Base-by-base conservation (phyloP, 2,888 invertebrate genomes). In the Trissolcus japonicus region DNA sequence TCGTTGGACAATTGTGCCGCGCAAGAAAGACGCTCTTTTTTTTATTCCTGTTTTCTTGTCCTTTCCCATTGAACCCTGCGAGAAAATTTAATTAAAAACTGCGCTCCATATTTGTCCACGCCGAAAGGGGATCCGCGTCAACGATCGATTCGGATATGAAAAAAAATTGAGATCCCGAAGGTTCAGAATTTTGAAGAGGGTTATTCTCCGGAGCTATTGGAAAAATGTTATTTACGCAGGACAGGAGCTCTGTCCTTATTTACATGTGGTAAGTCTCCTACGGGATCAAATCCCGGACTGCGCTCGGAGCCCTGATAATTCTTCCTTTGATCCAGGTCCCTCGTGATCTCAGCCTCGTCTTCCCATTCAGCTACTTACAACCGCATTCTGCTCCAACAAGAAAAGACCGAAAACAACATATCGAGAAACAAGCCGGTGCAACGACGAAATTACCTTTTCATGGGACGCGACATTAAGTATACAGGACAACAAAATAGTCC, bases 241-340 rank as follows among this genome's bases (percentile, higher is more conserved):
- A 83, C 79, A 82, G 81, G 79, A 81, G 81, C 85, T 87, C 85
- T 84, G 86, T 87, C 87, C 88, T 88, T 89, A 89, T 89, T 89
- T 89, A 89, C 88, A 89, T 88, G 89, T 88, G 89, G 88, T 89
- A 88, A 89, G 89, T 89, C 89, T 89, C 89, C 88, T 87, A 82
- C 88, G 88, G 87, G 89, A 88, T 86, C 83, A 87, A 89, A 89
- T 89, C 89, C 88, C 88, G 88, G 87, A 85, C 86, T 83, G 81
- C 83, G 87, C 82, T 85, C 79, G 84, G 85, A 87, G 86, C 87
- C 88, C 87, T 88, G 89, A 89, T 89, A 89, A 89, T 89, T 89
- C 89, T 89, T 89, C 86, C 89, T 88, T 89, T 89, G 89, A 89
- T 89, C 89, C 89, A 83, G 81, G 84, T 87, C 87, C 86, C 87